Conservation (phyloP, 2,888 invertebrate species). For the Leptodirus hochenwartii region DNA sequence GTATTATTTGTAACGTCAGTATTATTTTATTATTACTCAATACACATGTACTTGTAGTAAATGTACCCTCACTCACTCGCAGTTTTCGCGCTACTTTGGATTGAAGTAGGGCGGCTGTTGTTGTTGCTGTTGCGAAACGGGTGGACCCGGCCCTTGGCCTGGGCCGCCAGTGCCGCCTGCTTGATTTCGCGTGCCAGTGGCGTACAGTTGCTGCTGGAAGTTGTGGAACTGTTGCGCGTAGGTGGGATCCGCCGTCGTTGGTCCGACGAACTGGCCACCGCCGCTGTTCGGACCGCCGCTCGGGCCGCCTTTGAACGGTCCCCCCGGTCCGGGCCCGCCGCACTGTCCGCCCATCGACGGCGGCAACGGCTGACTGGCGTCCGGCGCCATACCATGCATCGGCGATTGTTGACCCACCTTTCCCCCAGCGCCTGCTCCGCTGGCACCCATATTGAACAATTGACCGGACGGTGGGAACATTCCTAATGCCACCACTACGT, state of each 20-base stretch:
- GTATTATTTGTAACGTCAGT: no score
- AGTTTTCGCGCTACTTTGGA: no score
- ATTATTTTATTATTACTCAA: no score
- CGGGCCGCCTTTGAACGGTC: no score
- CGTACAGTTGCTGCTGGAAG: constrained; percentile 88
- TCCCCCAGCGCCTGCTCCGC: no score
- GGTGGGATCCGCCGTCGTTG: constrained; percentile 74
- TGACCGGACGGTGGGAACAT: constrained; percentile 31
- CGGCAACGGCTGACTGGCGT: constrained; percentile 54
- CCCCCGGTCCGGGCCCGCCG: no score
- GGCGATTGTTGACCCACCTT: no score
- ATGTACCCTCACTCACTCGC: no score
- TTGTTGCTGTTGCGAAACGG: no score
- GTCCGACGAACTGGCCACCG: constrained; percentile 65
- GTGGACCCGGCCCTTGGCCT: constrained; percentile 31
- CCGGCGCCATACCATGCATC: constrained; percentile 35
- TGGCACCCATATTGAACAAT: constrained; percentile 37
- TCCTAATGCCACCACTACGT: constrained; percentile 21
- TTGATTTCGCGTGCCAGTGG: constrained; percentile 58
- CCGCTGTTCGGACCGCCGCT: constrained; percentile 48
- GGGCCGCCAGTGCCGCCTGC: constrained; percentile 27
- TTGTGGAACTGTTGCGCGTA: constrained; percentile 92
- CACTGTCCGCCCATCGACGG: constrained; percentile 65
- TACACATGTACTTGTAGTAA: no score
- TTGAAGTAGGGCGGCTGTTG: constrained; percentile 29